A percentile compares a stretch with the other conserved stretches of the same genome.
phyloP scores from a whole-genome alignment of 1,140 invertebrate genomes.

The Rhyacophila brunnea region DNA sequence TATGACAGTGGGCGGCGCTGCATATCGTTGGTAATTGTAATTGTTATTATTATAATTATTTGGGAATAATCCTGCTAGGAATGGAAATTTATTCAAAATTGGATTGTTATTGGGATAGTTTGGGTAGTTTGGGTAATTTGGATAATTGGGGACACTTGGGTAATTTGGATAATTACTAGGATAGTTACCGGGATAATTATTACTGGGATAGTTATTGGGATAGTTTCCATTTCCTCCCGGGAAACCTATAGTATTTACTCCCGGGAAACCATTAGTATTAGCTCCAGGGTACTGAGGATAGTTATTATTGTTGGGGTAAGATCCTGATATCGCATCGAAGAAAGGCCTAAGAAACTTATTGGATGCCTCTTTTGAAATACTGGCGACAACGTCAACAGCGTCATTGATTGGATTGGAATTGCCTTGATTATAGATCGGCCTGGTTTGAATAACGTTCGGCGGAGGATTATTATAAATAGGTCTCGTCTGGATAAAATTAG shows the following conservation, averaged over 20 bases:
- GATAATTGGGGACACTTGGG: background rate
- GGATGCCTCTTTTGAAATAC: conserved; percentile 5
- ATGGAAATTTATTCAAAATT: conserved; percentile 19
- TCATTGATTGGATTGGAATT: background rate
- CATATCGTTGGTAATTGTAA: conserved; percentile 1
- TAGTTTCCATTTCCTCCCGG: conserved; percentile 8
- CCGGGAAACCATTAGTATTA: conserved; percentile 19
- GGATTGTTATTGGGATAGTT: too few relatives aligned
- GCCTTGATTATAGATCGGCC: too few relatives aligned
- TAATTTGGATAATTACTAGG: background rate
- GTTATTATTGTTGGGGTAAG: conserved; percentile 7
- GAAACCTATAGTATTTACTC: conserved; percentile 13
- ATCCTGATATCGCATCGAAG: conserved; percentile 15
- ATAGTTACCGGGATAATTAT: conserved; percentile 8
- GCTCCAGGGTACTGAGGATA: conserved; percentile 14
- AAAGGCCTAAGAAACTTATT: conserved; percentile 27
- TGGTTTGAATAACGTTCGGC: background rate
- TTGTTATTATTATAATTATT: conserved; percentile 15
- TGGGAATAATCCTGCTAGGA: conserved; percentile 14
- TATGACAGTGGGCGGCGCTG: background rate
- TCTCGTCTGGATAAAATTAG: conserved; percentile 1
- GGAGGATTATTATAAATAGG: conserved; percentile 5
- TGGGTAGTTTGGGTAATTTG: background rate
- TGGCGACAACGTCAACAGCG: background rate
- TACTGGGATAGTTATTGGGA: conserved; percentile 8